Percentiles rank a stretch among this genome's conserved stretches.
Evolutionary conservation across 2,888 invertebrate genomes (phyloP).

Genomic region (Caenorhabditis sp.): DNA sequence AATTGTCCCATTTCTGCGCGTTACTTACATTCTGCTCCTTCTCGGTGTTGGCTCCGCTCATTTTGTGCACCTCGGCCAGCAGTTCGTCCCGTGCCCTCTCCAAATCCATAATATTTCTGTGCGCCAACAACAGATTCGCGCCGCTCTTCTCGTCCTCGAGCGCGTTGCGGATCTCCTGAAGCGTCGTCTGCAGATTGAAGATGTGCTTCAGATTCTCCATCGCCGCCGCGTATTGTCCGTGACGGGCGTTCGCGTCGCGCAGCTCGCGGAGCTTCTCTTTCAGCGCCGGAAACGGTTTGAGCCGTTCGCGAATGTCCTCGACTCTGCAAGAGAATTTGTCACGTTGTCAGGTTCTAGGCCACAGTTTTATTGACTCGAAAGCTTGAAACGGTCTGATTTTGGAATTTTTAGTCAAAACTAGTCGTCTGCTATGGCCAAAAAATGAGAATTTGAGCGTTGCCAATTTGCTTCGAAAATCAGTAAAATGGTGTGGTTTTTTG

Average conservation of each 20-base stretch:
- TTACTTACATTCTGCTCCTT: slow-evolving; percentile 71
- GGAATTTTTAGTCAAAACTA: no score
- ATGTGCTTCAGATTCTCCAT: slow-evolving; percentile 98
- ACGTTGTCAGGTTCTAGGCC: no score
- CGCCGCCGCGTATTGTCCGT: slow-evolving; percentile 95
- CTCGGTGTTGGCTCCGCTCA: slow-evolving; percentile 81
- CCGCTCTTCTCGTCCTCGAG: slow-evolving; percentile 86
- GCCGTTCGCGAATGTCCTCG: slow-evolving; percentile 86
- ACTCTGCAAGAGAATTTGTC: slow-evolving; percentile 82
- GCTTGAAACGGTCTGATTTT: no score
- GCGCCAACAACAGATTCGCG: slow-evolving; percentile 91
- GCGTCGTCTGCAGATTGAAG: slow-evolving; percentile 96
- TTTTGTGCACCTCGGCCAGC: slow-evolving; percentile 91
- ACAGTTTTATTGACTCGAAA: no score
- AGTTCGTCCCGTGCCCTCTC: slow-evolving; percentile 97
- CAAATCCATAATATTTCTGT: slow-evolving; percentile 91
- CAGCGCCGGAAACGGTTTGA: slow-evolving; percentile 87
- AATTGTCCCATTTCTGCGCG: no score
- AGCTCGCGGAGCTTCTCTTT: slow-evolving; percentile 89
- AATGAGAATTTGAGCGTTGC: no score
- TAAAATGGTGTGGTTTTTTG: no score
- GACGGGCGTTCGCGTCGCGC: slow-evolving; percentile 91
- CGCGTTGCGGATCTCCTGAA: slow-evolving; percentile 91
- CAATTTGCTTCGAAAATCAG: no score
- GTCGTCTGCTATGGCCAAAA: no score